Base-by-base conservation (phyloP, 2,888 invertebrate genomes). In the Epinotia ramella region DNA sequence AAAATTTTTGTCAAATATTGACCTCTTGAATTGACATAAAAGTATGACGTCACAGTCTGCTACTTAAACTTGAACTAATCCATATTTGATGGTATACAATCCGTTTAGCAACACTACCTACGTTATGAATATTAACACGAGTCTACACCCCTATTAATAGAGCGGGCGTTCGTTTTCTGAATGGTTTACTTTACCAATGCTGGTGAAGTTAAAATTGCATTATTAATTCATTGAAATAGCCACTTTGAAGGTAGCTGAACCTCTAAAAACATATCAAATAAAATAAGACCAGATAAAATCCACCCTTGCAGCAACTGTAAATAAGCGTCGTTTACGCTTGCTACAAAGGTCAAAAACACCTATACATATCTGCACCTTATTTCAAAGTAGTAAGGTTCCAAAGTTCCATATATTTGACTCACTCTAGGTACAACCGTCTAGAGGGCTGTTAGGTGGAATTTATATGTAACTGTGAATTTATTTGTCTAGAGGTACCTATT, bases 361-460 rank as follows among this genome's bases (percentile, higher is more conserved):
- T 40, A 7, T 0, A n/a, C 5, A 49, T 16, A 5, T n/a, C n/a
- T 44, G 44, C 9, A 63, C 63, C 40, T 44, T 63, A 44, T 44
- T 18, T 12, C 9, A 44, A 12, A 18, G 63, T 9, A 18, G 18
- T 44, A 63, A 63, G n/a, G 18, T 20, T 40, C 18, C 12, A 18
- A n/a, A n/a, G 16, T 5, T 53, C n/a, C n/a, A 49, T 49, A 53
- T n/a, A n/a, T 53, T 53, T 53, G 53, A 53, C n/a, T 53, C 2
- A n/a, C 16, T n/a, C n/a, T 62, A n/a, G 16, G 40, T n/a, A n/a
- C 33, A 60, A 28, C 16, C n/a, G 64, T 40, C 62, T 57, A 9
- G 72, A 72, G 72, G 24, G 72, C 24, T 44, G 24, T 72, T 72
- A 64, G 2, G 44, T 7, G 12, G 28, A 64, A 72, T 72, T 65